Conservation (phyloP, 2,888 invertebrate species). For the Germaria angustata region DNA sequence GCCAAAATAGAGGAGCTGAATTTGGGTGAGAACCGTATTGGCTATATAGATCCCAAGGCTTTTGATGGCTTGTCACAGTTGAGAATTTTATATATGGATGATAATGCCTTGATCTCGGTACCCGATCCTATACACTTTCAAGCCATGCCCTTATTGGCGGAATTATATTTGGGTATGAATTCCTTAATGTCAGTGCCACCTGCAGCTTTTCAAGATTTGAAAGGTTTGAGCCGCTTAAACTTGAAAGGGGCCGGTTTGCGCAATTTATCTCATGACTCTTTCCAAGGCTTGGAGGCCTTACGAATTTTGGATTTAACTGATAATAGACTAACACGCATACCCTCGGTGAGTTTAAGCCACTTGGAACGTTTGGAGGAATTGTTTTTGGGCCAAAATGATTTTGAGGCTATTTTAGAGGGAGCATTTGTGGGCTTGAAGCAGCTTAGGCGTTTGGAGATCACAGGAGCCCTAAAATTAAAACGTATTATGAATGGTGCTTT, state of each 20-base stretch:
- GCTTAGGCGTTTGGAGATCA: constrained; percentile 88
- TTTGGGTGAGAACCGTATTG: constrained; percentile 91
- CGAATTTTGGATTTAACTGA: constrained; percentile 89
- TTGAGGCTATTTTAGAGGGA: constrained; percentile 85
- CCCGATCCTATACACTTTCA: constrained; percentile 87
- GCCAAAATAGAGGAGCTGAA: constrained; percentile 91
- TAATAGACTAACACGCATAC: constrained; percentile 87
- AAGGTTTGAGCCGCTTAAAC: constrained; percentile 87
- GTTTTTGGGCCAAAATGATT: constrained; percentile 91
- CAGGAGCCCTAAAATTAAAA: constrained; percentile 87
- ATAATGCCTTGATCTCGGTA: constrained; percentile 89
- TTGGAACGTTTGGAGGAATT: constrained; percentile 89
- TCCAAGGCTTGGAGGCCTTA: constrained; percentile 87
- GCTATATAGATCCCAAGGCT: constrained; percentile 88
- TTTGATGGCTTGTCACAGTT: constrained; percentile 88
- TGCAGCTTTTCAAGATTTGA: constrained; percentile 90
- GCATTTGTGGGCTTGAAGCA: constrained; percentile 90
- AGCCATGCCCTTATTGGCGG: constrained; percentile 88
- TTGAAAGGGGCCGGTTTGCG: constrained; percentile 89
- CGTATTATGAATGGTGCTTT: constrained; percentile 89
- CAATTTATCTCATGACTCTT: constrained; percentile 89
- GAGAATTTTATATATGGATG: constrained; percentile 90
- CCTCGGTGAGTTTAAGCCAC: constrained; percentile 87
- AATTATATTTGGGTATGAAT: constrained; percentile 92
- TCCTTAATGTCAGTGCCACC: constrained; percentile 87